These are phyloP conservation scores for Drosophila bifasciata DNA, from an alignment of 1,140 invertebrate species.

Conservation along the genomic window DNA sequence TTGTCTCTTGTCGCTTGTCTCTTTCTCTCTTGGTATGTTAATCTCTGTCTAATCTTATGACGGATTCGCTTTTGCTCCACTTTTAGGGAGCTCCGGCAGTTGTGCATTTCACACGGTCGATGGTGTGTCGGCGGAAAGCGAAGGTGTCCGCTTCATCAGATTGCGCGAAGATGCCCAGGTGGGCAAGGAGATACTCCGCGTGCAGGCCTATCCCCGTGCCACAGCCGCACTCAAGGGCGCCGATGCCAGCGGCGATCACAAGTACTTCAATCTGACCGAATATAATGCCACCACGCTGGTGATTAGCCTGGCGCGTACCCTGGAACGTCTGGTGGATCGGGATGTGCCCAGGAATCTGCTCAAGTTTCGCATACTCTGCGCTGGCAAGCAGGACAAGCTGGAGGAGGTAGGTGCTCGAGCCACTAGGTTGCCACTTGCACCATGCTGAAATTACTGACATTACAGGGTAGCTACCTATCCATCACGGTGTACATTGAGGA, in stretches of 20 bases:
- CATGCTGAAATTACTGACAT: neutral
- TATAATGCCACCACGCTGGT: constrained; percentile 89
- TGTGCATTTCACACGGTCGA: constrained; percentile 80
- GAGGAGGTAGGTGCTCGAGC: constrained; percentile 78
- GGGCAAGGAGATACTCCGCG: constrained; percentile 75
- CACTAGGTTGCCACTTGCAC: too few relatives aligned
- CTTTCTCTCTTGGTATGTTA: neutral
- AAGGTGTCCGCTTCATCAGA: constrained; percentile 82
- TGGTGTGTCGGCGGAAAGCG: constrained; percentile 73
- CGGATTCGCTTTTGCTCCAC: constrained; percentile 27
- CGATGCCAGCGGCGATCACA: constrained; percentile 77
- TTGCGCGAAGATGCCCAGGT: constrained; percentile 76
- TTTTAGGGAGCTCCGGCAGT: constrained; percentile 54
- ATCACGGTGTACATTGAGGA: constrained; percentile 94
- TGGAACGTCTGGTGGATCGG: constrained; percentile 92
- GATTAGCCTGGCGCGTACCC: constrained; percentile 88
- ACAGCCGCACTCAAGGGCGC: constrained; percentile 62
- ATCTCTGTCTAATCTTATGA: constrained; percentile 38
- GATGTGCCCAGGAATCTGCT: constrained; percentile 92
- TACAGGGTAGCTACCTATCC: constrained; percentile 86
- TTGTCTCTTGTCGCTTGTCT: neutral
- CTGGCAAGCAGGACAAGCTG: constrained; percentile 81
- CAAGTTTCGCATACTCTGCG: constrained; percentile 90
- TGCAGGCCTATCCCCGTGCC: constrained; percentile 80
- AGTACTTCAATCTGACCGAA: constrained; percentile 77